Percentiles rank a stretch among this genome's conserved stretches.
phyloP scores from a whole-genome alignment of 2,888 invertebrate genomes.

The Cephus rjabovi region DNA sequence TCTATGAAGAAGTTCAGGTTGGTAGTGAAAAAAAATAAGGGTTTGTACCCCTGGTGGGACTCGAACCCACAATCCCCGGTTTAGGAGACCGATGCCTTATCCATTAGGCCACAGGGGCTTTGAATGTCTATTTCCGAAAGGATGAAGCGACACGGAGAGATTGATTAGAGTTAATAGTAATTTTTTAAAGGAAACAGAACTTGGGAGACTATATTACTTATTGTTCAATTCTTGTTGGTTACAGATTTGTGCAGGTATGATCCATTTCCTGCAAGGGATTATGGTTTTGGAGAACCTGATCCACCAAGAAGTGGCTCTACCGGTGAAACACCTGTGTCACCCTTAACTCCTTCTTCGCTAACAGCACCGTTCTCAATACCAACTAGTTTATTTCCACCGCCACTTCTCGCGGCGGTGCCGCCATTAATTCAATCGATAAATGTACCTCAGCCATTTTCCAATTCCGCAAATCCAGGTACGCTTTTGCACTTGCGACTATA shows the following conservation, averaged over 20 bases:
- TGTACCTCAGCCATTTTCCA: slow-evolving; percentile 39
- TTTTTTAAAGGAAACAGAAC: neutral
- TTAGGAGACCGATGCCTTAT: slow-evolving; percentile 89
- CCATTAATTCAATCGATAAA: slow-evolving; percentile 46
- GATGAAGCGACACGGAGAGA: neutral
- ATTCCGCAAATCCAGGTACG: slow-evolving; percentile 32
- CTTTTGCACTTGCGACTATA: too few relatives aligned
- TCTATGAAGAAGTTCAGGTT: neutral
- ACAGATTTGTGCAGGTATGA: slow-evolving; percentile 43
- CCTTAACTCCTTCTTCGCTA: slow-evolving; percentile 35
- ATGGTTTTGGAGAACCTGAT: slow-evolving; percentile 34
- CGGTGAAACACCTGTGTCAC: slow-evolving; percentile 31
- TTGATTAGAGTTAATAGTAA: neutral
- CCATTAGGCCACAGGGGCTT: slow-evolving; percentile 86
- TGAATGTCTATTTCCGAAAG: slow-evolving; percentile 17
- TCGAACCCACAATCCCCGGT: slow-evolving; percentile 88
- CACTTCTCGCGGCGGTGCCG: slow-evolving; percentile 38
- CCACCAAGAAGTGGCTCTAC: slow-evolving; percentile 28
- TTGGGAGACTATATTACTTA: neutral
- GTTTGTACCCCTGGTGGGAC: slow-evolving; percentile 85
- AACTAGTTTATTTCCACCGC: slow-evolving; percentile 40
- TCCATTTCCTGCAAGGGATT: slow-evolving; percentile 33
- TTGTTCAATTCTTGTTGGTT: neutral
- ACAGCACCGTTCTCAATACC: slow-evolving; percentile 38
- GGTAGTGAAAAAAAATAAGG: slow-evolving; percentile 37